Conservation (phyloP, 2,888 invertebrate species). For the Blomia tropicalis region DNA sequence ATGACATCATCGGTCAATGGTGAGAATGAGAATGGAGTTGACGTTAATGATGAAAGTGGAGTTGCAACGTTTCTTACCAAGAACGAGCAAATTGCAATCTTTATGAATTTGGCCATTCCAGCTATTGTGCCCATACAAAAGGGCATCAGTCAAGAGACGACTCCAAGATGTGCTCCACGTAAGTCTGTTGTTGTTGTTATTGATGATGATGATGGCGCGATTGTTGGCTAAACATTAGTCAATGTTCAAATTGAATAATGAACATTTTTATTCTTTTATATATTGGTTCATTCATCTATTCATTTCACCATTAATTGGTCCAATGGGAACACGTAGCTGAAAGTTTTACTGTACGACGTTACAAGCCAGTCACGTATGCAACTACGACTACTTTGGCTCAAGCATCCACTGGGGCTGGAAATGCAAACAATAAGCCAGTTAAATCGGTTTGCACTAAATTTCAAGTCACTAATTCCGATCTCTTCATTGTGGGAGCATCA, state of each 20-base stretch:
- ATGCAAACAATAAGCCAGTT: conserved; percentile 25
- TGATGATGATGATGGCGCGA: background rate
- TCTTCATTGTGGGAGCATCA: conserved; percentile 30
- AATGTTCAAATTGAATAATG: no score
- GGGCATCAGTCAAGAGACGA: conserved; percentile 25
- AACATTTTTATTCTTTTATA: no score
- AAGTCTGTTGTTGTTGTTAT: background rate
- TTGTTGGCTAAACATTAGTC: background rate
- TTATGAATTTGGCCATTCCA: conserved; percentile 32
- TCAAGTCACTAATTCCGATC: conserved; percentile 29
- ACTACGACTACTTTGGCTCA: conserved; percentile 23
- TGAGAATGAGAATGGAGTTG: background rate
- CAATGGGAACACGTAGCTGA: conserved; percentile 21
- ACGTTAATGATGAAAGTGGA: background rate
- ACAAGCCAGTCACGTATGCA: conserved; percentile 30
- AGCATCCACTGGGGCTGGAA: conserved; percentile 13
- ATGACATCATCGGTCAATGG: background rate
- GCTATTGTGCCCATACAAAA: conserved; percentile 30
- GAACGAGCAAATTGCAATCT: conserved; percentile 30
- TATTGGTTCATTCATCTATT: background rate
- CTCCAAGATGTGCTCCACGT: conserved; percentile 24
- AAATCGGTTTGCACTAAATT: conserved; percentile 30
- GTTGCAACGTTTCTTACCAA: conserved; percentile 29
- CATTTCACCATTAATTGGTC: background rate
- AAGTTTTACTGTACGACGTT: conserved; percentile 28